Base-by-base conservation (phyloP, 2,797 vertebrate species). In the Phataginus tetradactyla region DNA sequence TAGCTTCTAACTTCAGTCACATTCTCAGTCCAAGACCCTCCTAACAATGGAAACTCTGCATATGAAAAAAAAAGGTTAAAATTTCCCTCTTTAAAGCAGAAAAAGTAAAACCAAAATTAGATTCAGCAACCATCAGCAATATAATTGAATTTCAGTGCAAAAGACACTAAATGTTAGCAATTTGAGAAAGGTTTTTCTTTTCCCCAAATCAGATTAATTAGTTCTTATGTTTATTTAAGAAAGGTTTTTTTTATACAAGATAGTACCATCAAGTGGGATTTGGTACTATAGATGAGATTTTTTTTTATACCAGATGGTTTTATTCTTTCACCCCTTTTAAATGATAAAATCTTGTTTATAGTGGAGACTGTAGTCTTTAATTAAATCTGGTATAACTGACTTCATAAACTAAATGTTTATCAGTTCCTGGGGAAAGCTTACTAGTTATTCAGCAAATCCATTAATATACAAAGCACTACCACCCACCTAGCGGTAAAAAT, bases 401-500 rank as follows among this genome's bases (percentile, higher is more conserved):
- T 81, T 89, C 71, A 64, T 87, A 84, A 80, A 61, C 49, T 85
- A 81, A 71, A 66, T 51, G 32, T 78, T 61, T 27, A 51, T 61
- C 10, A 55, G 57, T 68, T 91, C 18, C 39, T 37, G 37, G 37
- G 66, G 66, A 92, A 79, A 78, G 13, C n/a, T 64, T 66, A 21
- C 32, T 9, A 25, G 37, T 34, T 81, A n/a, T 25, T 92, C 81
- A 59, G 57, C 25, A 59, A 91, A 81, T 69, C 18, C 42, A 6
- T 88, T 63, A 45, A 14, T 39, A 23, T 63, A 59, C 27, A 86
- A 69, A 71, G 93, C 21, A 37, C 14, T n/a, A 51, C 81, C 69
- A 4, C 71, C 95, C 97, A 69, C 95, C 97, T 96, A 95, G 97
- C 90, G 97, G 95, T 92, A 91, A 57, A 97, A 96, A 96, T 95